Percentiles rank a stretch among this genome's conserved stretches.
Evolutionary conservation across 1,140 invertebrate genomes (phyloP).

Genomic region (Caerostris darwini): DNA sequence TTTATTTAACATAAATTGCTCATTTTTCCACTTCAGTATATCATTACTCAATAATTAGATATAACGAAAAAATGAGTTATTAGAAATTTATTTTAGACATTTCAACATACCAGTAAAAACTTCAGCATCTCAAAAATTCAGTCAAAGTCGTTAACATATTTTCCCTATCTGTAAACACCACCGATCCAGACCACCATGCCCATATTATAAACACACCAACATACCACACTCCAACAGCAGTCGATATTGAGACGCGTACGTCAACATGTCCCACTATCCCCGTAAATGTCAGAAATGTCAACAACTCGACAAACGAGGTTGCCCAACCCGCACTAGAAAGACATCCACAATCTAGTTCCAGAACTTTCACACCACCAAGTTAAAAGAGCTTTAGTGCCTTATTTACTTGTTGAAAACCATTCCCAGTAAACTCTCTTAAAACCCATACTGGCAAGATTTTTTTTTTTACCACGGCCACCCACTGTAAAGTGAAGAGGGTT

Average conservation of each 20-base stretch:
- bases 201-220: neutral
- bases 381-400: conserved; percentile 28
- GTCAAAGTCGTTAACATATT: no score
- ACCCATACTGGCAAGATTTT: neutral
- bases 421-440: neutral
- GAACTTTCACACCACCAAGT: conserved; percentile 15
- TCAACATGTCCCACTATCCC: neutral
- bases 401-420: conserved; percentile 42
- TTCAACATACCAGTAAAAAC: no score
- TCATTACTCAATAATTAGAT: no score
- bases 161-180: no score
- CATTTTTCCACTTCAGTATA: no score
- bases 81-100: no score
- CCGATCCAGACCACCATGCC: neutral
- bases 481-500: neutral
- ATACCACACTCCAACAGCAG: neutral
- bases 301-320: neutral
- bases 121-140: no score
- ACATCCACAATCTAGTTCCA: neutral
- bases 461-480: conserved; percentile 23
- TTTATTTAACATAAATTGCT: no score
- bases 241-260: neutral
- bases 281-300: neutral
- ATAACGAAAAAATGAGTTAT: no score
- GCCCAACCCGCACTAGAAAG: neutral